Conservation (phyloP, 2,797 vertebrate species). For the Neosilurus mollespiculum region DNA sequence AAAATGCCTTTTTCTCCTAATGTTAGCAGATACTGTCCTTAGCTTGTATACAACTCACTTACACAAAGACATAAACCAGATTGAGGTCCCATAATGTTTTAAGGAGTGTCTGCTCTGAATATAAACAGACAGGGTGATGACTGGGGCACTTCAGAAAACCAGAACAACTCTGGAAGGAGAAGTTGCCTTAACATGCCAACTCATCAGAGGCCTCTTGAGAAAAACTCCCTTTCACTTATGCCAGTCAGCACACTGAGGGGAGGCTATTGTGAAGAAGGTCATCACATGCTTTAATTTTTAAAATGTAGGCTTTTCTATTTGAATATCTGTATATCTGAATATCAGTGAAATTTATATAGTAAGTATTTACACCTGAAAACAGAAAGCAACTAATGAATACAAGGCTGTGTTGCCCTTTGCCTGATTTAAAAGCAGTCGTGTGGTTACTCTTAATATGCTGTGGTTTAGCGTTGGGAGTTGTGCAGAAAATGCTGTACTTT, state of each 20-base stretch:
- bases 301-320: constrained; percentile 21
- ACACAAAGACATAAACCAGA: constrained; percentile 3
- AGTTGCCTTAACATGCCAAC: constrained; percentile 30
- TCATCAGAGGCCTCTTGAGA: constrained; percentile 27
- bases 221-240: not conserved
- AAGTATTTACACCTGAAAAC: not conserved
- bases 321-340: constrained; percentile 2
- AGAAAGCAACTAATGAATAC: not conserved
- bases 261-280: constrained; percentile 9
- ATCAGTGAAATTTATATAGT: not conserved
- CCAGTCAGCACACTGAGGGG: constrained; percentile 3
- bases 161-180: constrained; percentile 13
- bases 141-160: constrained; percentile 10
- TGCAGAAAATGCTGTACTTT: not conserved
- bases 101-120: constrained; percentile 1
- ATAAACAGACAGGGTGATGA: constrained; percentile 26
- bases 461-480: not conserved
- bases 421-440: not conserved
- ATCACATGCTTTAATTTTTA: constrained; percentile 1
- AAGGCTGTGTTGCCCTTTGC: not conserved
- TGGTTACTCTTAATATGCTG: not conserved
- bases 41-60: not conserved
- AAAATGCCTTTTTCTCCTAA: not conserved
- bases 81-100: not conserved
- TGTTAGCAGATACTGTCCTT: not conserved